Conservation (phyloP, 2,113 vertebrate genomes). For the Ginglymostoma cirratum region DNA sequence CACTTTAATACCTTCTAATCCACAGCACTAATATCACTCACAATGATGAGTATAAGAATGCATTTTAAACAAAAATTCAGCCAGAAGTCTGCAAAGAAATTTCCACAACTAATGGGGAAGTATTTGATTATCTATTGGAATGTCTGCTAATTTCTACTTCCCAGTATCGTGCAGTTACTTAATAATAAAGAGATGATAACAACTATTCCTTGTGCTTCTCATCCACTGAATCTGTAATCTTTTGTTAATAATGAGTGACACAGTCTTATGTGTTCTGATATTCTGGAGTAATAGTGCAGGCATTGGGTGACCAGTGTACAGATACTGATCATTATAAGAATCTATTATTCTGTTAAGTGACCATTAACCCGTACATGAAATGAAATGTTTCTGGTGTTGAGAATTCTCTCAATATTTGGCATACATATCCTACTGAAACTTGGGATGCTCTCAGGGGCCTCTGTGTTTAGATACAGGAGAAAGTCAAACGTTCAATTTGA, state of each 20-base stretch:
- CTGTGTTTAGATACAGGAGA: neutral
- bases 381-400: neutral
- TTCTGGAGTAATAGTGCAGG: neutral
- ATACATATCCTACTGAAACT: neutral
- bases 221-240: neutral
- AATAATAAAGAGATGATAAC: neutral
- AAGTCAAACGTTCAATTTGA: neutral
- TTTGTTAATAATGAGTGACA: neutral
- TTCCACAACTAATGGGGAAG: neutral
- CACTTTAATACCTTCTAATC: neutral
- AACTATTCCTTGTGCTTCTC: neutral
- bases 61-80: neutral
- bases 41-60: neutral
- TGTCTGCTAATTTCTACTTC: neutral
- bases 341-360: neutral
- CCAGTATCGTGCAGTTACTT: neutral
- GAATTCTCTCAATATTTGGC: neutral
- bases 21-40: neutral
- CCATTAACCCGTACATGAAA: neutral
- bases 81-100: neutral
- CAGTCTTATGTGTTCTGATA: neutral
- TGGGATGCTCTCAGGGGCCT: neutral
- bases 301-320: neutral
- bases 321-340: too few species aligned
- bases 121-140: neutral